Evolutionary conservation across 2,888 invertebrate species (phyloP).

Genomic region (Pollenia amentaria): DNA sequence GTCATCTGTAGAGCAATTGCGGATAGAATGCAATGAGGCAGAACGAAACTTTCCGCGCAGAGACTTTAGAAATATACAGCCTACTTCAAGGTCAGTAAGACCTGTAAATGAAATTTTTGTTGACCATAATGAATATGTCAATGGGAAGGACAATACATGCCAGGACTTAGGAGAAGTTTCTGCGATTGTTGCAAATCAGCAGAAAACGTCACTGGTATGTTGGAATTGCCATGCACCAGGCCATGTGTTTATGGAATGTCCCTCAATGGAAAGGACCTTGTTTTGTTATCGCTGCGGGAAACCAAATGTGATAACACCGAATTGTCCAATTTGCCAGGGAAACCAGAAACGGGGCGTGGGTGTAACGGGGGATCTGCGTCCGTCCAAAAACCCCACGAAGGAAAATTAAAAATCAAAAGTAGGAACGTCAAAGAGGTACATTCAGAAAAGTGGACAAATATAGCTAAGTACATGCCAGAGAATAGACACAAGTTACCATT

Average conservation of each 20-base stretch:
- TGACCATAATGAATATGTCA: background rate
- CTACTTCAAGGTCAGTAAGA: background rate
- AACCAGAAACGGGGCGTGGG: background rate
- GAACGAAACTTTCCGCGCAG: conserved; percentile 9
- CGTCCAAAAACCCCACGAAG: background rate
- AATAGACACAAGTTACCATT: background rate
- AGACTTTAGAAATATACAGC: background rate
- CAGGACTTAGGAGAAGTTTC: background rate
- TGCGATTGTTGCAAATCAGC: background rate
- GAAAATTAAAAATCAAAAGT: no score
- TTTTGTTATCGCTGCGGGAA: conserved; percentile 39
- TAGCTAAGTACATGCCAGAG: background rate
- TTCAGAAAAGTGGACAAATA: no score
- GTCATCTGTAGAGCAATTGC: conserved; percentile 13
- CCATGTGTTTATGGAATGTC: conserved; percentile 35
- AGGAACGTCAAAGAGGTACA: background rate
- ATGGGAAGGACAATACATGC: no score
- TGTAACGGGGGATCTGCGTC: conserved; percentile 8
- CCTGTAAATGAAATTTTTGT: background rate
- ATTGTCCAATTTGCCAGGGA: conserved; percentile 31
- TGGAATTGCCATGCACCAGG: conserved; percentile 39
- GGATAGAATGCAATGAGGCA: conserved; percentile 29
- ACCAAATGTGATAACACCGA: background rate
- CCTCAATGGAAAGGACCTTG: background rate
- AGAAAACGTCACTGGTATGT: background rate